A percentile compares a stretch with the other conserved stretches of the same genome.
Conservation (phyloP, 1,140 invertebrate species). For the Nasonia longicornis region DNA sequence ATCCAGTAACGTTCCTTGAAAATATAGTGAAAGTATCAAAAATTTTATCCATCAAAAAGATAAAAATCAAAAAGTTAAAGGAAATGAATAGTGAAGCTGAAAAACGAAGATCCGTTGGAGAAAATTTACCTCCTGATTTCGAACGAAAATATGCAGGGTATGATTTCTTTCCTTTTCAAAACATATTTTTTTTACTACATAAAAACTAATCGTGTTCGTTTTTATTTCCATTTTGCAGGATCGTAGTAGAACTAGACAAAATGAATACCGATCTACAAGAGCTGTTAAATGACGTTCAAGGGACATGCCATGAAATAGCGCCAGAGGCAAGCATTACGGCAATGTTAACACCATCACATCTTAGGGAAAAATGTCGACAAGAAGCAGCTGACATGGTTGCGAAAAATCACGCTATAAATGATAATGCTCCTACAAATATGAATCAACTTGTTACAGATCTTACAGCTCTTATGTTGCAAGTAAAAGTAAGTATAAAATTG, state of each 20-base stretch:
- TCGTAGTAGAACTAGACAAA: slow-evolving; percentile 91
- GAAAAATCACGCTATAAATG: slow-evolving; percentile 77
- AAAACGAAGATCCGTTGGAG: slow-evolving; percentile 83
- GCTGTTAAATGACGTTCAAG: slow-evolving; percentile 87
- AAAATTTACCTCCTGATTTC: slow-evolving; percentile 85
- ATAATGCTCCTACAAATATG: slow-evolving; percentile 73
- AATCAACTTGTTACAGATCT: slow-evolving; percentile 88
- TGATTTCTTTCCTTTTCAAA: slow-evolving; percentile 24
- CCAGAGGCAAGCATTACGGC: slow-evolving; percentile 89
- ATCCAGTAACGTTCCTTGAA: slow-evolving; percentile 87
- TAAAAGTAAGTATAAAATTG: slow-evolving; percentile 74
- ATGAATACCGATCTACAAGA: slow-evolving; percentile 91
- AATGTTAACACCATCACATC: slow-evolving; percentile 87
- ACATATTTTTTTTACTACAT: background rate
- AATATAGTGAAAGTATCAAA: slow-evolving; percentile 89
- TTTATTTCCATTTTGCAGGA: slow-evolving; percentile 55
- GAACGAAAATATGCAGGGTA: slow-evolving; percentile 88
- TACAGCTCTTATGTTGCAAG: slow-evolving; percentile 91
- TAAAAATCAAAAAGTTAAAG: slow-evolving; percentile 83
- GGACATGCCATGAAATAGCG: slow-evolving; percentile 86
- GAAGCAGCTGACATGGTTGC: slow-evolving; percentile 87
- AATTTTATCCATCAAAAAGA: slow-evolving; percentile 85
- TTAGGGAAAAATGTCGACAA: slow-evolving; percentile 87
- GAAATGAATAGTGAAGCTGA: slow-evolving; percentile 94
- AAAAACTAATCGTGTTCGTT: slow-evolving; percentile 8